Percentiles rank a stretch among this genome's conserved stretches.
Conservation (phyloP, 2,113 vertebrate species). For the Ibidorhyncha struthersii region DNA sequence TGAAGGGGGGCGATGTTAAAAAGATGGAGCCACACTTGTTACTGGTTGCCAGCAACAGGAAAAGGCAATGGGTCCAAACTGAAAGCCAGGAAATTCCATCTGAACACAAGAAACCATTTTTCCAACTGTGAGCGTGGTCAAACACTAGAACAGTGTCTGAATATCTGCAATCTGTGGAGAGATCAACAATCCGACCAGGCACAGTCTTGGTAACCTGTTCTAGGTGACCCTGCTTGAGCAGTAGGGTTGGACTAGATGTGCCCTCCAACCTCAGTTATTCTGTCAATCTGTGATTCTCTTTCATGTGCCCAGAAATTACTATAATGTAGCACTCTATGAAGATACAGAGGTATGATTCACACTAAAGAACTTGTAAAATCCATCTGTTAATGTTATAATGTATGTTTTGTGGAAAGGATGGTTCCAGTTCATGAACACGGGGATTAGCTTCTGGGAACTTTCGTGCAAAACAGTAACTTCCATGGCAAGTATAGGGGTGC, state of each 20-base stretch:
- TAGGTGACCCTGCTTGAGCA: neutral
- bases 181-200: neutral
- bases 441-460: neutral
- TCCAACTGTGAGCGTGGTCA: neutral
- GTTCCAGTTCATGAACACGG: neutral
- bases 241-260: neutral
- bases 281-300: neutral
- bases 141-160: neutral
- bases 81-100: neutral
- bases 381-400: neutral
- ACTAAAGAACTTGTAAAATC: neutral
- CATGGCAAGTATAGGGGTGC: neutral
- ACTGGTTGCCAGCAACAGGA: neutral
- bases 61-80: neutral
- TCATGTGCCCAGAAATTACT: neutral
- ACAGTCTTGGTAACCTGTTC: neutral
- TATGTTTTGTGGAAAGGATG: neutral
- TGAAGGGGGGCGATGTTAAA: neutral
- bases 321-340: neutral
- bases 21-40: neutral
- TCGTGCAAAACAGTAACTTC: neutral
- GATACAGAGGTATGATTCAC: neutral
- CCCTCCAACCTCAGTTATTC: neutral
- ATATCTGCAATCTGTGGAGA: neutral
- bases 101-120: neutral